Percentiles rank a stretch among this genome's conserved stretches.
Conservation (phyloP, 2,113 vertebrate genomes). For the Sminthopsis crassicaudata region DNA sequence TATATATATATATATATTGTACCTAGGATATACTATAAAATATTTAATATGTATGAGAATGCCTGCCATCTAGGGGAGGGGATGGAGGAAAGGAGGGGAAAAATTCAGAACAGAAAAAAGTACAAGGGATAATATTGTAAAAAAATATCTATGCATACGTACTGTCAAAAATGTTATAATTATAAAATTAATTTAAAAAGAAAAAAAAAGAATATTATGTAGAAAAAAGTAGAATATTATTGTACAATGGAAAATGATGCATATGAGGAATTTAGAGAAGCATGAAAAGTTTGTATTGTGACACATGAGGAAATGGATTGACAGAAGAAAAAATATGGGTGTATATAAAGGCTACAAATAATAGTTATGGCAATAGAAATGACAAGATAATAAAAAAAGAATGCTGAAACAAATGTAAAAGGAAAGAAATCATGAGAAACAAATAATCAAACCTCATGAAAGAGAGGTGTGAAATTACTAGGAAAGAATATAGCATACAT, state of each 20-base stretch:
- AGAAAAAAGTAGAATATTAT: neutral
- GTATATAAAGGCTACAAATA: neutral
- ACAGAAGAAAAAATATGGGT: neutral
- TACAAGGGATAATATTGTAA: too few species aligned
- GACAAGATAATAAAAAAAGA: neutral
- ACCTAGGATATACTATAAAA: too few species aligned
- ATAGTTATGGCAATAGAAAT: neutral
- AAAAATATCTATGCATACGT: too few species aligned
- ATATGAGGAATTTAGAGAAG: neutral
- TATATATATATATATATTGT: too few species aligned
- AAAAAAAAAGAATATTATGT: neutral
- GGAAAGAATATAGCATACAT: neutral
- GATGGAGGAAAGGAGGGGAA: too few species aligned
- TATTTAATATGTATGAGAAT: too few species aligned
- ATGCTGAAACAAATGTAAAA: neutral
- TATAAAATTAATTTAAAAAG: too few species aligned
- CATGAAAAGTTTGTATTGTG: neutral
- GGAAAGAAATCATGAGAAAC: neutral
- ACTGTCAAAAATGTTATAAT: too few species aligned
- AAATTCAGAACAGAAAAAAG: too few species aligned
- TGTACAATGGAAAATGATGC: neutral
- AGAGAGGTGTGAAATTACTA: neutral
- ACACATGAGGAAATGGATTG: neutral
- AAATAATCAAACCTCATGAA: neutral
- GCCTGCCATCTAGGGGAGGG: too few species aligned